phyloP scores from a whole-genome alignment of 2,113 vertebrate species.

The Octodon degus region DNA sequence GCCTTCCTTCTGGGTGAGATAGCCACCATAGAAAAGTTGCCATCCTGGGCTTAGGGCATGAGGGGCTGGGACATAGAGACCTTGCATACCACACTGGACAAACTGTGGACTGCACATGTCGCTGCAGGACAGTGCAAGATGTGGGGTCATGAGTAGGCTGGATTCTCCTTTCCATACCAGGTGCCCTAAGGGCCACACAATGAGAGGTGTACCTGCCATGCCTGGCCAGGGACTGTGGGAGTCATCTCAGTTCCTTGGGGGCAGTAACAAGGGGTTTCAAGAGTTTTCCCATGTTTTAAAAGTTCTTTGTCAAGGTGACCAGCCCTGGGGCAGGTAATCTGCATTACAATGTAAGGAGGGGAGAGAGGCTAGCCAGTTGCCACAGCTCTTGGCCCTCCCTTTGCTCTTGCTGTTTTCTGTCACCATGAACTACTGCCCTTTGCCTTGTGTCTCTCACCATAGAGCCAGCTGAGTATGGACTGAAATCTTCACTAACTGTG shows the following conservation, averaged over 20 bases:
- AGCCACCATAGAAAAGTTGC: neutral
- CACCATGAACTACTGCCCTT: no score
- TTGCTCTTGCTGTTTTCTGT: no score
- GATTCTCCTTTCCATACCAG: accelerated
- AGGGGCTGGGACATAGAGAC: neutral
- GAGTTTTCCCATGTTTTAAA: neutral
- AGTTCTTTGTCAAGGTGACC: accelerated
- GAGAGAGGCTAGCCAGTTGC: no score
- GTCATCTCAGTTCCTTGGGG: neutral
- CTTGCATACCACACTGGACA: neutral
- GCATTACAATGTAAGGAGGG: no score
- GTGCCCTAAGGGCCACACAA: neutral
- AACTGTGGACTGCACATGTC: neutral
- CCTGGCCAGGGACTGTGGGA: neutral
- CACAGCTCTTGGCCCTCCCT: no score
- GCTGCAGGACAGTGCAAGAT: neutral
- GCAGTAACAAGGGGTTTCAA: neutral
- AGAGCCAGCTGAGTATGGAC: no score
- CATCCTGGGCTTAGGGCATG: neutral
- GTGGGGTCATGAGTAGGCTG: neutral
- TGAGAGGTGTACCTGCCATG: neutral
- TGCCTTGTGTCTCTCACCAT: no score
- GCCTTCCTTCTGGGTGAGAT: neutral
- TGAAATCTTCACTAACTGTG: no score
- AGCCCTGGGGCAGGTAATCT: neutral